Base-by-base conservation (phyloP, 2,888 invertebrate genomes). In the Leptopilina syphax region DNA sequence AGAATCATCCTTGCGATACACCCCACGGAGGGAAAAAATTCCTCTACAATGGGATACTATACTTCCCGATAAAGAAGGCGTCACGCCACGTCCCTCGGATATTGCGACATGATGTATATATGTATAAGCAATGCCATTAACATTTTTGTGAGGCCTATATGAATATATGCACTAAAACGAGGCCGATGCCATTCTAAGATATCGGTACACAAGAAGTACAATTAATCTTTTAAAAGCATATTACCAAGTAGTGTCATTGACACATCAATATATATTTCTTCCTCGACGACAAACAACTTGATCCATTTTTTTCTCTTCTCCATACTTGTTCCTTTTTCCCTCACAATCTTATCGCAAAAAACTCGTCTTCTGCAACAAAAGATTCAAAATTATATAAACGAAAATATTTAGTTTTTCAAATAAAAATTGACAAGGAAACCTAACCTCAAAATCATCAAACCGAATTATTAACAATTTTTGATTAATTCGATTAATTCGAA, bases 121-220 rank as follows among this genome's bases (percentile, higher is more conserved):
- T 54, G 27, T 54, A 70, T 54, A 70, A 70, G 70, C 24, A 70
- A 54, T 47, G 24, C 54, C 70, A 70, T 70, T 70, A 70, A 54
- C 54, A 70, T 70, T 70, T 70, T 70, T 70, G 54, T 47, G 13
- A 54, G 54, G 70, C 54, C 70, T 70, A 70, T 70, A 70, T 70
- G 54, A 70, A 54, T 70, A 54, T 54, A 50, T 54, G 54, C 54
- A 70, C 70, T 70, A 27, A 70, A 70, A 70, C 50, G 70, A 50
- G 70, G 70, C 70, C 70, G 70, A 70, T 70, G 70, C 54, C 70
- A 70, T 70, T 70, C 70, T 50, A 50, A 54, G 70, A 70, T 70
- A 70, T 27, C 54, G 50, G 10, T 12, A 50, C n/a, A 27, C 47
- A 50, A 27, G 70, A 54, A 70, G 50, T 70, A 70, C 47, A 13